Base-by-base conservation (phyloP, 2,797 vertebrate genomes). In the Sebastes trivittatus region DNA sequence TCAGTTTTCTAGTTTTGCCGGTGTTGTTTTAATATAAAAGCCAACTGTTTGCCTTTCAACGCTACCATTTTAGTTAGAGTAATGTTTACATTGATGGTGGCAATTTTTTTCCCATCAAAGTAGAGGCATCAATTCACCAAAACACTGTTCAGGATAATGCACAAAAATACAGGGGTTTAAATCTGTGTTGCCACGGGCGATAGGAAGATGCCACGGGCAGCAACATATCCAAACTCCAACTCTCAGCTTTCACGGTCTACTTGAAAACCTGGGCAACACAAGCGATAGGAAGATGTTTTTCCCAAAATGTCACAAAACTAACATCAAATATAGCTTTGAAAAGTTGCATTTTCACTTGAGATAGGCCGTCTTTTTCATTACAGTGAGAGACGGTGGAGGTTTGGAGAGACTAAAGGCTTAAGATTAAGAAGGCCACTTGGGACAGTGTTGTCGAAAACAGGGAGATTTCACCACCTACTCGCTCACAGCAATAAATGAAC, bases 251-350 rank as follows among this genome's bases (percentile, higher is more conserved):
- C 27, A 56, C 59, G 58, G 27, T 34, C 8, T 29, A 6, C 42
- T 66, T 49, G 25, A 76, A 82, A 54, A 56, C 34, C 14, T 20
- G 10, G 20, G 11, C 4, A 49, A 58, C n/a, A 55, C 11, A 64
- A 29, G 9, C 10, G 11, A 42, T 22, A 23, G 9, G 13, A 62
- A 22, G 16, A 49, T 77, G 9, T 78, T 66, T 25, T 49, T 23
- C 32, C 36, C 29, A 29, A 52, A 55, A 11, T 25, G 18, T 49
- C 61, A 36, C 30, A 79, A 81, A 84, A 67, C 67, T 46, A 68
- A 77, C 69, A 80, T 59, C 30, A 84, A 81, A 80, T 59, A 56
- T 11, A 74, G 36, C n/a, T 71, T 62, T 52, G 29, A 83, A 77
- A 72, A 72, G 58, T 30, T 30, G 30, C 36, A 71, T 60, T 56